These are phyloP conservation scores for Malthinus flaveolus DNA, from an alignment of 2,888 invertebrate species.

Conservation along the genomic window DNA sequence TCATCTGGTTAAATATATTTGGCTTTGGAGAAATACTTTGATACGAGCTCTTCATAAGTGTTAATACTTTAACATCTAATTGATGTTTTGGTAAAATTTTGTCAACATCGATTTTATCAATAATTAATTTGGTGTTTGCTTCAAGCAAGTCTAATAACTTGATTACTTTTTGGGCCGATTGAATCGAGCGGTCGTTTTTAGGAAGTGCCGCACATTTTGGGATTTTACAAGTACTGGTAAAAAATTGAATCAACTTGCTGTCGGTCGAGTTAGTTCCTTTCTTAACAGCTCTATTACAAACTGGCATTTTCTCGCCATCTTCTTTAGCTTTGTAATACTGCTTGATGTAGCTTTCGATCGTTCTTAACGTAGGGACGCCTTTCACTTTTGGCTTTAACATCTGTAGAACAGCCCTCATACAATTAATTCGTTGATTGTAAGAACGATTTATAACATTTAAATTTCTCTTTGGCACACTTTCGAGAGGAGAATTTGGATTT, in stretches of 20 bases:
- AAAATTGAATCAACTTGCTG: constrained; percentile 25
- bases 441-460: background rate
- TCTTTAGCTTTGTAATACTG: background rate
- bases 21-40: background rate
- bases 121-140: background rate
- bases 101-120: background rate
- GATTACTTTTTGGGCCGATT: constrained; percentile 13
- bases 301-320: background rate
- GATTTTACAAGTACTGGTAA: constrained; percentile 28
- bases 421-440: background rate
- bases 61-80: background rate
- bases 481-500: constrained; percentile 52
- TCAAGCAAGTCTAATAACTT: constrained; percentile 19
- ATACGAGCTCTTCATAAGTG: background rate
- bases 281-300: background rate
- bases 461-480: constrained; percentile 50
- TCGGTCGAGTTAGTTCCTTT: constrained; percentile 10
- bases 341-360: background rate
- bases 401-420: background rate
- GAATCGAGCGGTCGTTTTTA: background rate
- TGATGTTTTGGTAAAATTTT: constrained; percentile 3
- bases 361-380: background rate
- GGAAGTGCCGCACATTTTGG: constrained; percentile 9
- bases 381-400: background rate
- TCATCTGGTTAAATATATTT: background rate